Percentiles rank a stretch among this genome's conserved stretches.
These are phyloP conservation scores for Eurytoma californica DNA, from an alignment of 2,888 invertebrate species.

Conservation along the genomic window DNA sequence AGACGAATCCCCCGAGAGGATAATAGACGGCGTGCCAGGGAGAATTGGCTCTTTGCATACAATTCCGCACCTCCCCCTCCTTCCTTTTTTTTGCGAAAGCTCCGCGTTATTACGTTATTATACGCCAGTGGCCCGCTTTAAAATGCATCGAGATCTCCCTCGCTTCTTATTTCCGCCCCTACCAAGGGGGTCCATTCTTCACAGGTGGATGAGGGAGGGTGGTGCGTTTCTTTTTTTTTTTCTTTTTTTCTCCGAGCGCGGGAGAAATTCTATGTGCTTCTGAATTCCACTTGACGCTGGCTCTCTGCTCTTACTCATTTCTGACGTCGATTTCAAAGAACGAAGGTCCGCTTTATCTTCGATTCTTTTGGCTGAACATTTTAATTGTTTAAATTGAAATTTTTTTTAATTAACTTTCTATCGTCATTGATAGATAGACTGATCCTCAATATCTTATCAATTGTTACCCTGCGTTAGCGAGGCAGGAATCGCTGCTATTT, in stretches of 20 bases:
- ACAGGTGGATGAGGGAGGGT: constrained; percentile 6
- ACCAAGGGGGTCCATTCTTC: not conserved
- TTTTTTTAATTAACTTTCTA: no score
- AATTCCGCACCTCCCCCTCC: constrained; percentile 15
- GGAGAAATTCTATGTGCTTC: not conserved
- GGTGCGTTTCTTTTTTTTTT: no score
- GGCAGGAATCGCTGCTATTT: no score
- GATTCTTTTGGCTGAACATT: no score
- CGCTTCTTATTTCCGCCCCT: no score
- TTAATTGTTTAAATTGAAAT: no score
- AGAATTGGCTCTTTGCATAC: constrained; percentile 52
- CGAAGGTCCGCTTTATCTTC: no score
- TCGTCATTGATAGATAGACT: no score
- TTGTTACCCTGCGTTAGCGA: no score
- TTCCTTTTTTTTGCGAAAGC: not conserved
- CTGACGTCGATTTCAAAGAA: no score
- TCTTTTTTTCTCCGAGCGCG: not conserved
- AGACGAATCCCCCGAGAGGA: constrained; percentile 9
- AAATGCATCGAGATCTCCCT: constrained; percentile 29
- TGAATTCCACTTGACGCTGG: not conserved
- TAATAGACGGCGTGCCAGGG: constrained; percentile 26
- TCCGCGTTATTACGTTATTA: constrained; percentile 43
- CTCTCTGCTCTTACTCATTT: no score
- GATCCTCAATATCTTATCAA: no score
- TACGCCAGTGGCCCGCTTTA: constrained; percentile 27